Evolutionary conservation across 1,140 invertebrate species (phyloP).

Genomic region (Cydia fagiglandana): DNA sequence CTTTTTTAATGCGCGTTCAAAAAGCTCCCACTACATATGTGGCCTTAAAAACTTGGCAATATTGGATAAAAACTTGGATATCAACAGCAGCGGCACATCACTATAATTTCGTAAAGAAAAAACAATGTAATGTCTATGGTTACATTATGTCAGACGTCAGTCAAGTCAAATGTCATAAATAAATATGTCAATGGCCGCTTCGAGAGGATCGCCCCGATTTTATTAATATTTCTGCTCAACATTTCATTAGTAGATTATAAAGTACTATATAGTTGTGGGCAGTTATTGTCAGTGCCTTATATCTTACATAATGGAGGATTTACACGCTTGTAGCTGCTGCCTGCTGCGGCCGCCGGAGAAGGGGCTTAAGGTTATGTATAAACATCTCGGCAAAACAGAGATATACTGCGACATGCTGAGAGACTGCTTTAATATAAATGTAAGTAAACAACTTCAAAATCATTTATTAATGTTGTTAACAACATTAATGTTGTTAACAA

Average conservation of each 20-base stretch:
- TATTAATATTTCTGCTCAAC: neutral
- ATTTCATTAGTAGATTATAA: too few species aligned
- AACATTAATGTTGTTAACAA: too few species aligned
- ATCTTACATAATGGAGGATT: neutral
- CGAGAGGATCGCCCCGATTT: too few species aligned
- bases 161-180: too few species aligned
- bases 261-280: too few species aligned
- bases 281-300: neutral
- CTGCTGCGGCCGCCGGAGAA: neutral
- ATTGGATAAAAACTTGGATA: neutral
- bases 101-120: neutral
- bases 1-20: too few species aligned
- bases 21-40: too few species aligned
- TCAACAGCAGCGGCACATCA: neutral
- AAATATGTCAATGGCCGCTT: neutral
- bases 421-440: neutral
- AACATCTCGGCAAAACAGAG: neutral
- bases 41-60: neutral
- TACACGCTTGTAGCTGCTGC: neutral
- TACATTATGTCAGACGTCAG: too few species aligned
- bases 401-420: neutral
- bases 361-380: neutral
- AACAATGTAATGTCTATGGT: neutral
- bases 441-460: neutral
- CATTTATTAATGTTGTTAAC: too few species aligned